Base-by-base conservation (phyloP, 2,797 vertebrate species). In the Chanos chanos region DNA sequence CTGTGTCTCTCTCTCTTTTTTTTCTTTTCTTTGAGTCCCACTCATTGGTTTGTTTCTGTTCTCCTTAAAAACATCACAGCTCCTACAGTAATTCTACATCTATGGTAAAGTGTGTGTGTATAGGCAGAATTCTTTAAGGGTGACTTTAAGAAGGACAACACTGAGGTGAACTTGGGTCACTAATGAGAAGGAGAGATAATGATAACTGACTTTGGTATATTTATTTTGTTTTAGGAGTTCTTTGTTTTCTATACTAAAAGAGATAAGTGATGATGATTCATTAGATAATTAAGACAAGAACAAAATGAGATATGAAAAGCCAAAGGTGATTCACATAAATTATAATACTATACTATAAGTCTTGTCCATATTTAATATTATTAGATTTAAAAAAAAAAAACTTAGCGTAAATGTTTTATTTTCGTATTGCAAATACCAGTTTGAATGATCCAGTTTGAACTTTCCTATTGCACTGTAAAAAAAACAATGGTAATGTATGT, bases 221-320 rank as follows among this genome's bases (percentile, higher is more conserved):
- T 93, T 87, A 91, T 93, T 94, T 94, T 91, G 80, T 90, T 77
- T 59, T 92, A 92, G 88, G 89, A 91, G 83, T 89, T 91, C 85
- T 88, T 83, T 91, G 90, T 93, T 94, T 94, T 92, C 88, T 92
- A 86, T 90, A 69, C 71, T 66, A 71, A 88, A 85, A 89, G 91
- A 90, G 85, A 85, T 87, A 88, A 91, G 85, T 77, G 55, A 54
- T 51, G 40, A 59, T 64, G 72, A 76, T 75, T 16, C 82, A 79
- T 85, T 80, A 77, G 76, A 70, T 68, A 53, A 76, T 61, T 80
- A 86, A 86, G 85, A 51, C 27, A 71, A 41, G 13, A 53, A 40
- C 28, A 79, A 68, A 41, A 48, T 67, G 70, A 82, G 75, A 64
- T 76, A 79, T 10, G 71, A 86, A 90, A 92, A 92, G 88, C 93